A percentile compares a stretch with the other conserved stretches of the same genome.
Evolutionary conservation across 2,888 invertebrate genomes (phyloP).

Genomic region (Halocaridina rubra): DNA sequence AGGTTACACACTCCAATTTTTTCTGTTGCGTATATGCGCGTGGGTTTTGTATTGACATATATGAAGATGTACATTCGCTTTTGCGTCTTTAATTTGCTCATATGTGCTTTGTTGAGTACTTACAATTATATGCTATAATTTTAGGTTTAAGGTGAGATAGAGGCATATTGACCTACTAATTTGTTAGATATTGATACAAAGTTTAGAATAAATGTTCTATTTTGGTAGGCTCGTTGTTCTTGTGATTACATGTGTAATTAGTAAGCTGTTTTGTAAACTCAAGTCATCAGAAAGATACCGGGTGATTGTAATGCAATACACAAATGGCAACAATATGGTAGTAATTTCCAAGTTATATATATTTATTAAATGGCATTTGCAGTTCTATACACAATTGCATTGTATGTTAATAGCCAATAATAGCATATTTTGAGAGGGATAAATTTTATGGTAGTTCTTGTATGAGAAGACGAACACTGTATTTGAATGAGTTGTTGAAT

Average conservation of each 20-base stretch:
- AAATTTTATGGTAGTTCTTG: too few species aligned
- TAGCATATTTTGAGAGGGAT: too few species aligned
- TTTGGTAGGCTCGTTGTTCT: constrained; percentile 50
- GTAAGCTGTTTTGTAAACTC: constrained; percentile 28
- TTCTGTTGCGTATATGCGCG: neutral
- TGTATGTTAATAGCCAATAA: too few species aligned
- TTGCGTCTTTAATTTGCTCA: neutral
- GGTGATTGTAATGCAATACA: constrained; percentile 18
- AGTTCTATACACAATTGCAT: too few species aligned
- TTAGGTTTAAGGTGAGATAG: constrained; percentile 23
- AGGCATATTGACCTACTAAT: constrained; percentile 19
- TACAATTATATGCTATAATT: constrained; percentile 20
- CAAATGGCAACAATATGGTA: constrained; percentile 26
- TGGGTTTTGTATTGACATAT: neutral
- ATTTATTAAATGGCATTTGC: too few species aligned
- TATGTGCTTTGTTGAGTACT: constrained; percentile 33
- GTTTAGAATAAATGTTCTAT: constrained; percentile 55
- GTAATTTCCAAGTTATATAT: too few species aligned
- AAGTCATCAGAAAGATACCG: constrained; percentile 39
- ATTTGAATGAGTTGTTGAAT: too few species aligned
- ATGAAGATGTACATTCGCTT: neutral
- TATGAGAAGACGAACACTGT: too few species aligned
- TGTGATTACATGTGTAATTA: constrained; percentile 49
- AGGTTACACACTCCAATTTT: neutral
- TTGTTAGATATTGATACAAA: constrained; percentile 49